phyloP scores from a whole-genome alignment of 2,113 vertebrate species.

The Lycaon pictus region DNA sequence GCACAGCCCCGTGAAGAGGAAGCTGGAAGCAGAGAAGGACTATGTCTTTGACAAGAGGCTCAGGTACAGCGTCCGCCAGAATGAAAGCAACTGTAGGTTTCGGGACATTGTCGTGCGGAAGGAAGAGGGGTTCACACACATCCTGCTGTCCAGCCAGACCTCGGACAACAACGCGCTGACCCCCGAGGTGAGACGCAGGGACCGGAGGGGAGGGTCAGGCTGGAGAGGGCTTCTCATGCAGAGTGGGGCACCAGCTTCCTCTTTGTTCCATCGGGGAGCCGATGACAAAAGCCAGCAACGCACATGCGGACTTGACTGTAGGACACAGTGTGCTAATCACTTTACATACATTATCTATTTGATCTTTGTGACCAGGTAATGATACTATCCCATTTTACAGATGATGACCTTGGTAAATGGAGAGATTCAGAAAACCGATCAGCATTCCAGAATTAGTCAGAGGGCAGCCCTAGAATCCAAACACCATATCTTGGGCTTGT shows the following conservation, averaged over 20 bases:
- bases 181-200: slow-evolving; percentile 92
- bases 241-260: neutral
- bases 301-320: fast-evolving
- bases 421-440: neutral
- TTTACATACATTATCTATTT: fast-evolving
- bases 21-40: slow-evolving; percentile 94
- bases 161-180: slow-evolving; percentile 98
- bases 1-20: slow-evolving; percentile 95
- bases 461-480: neutral
- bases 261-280: neutral
- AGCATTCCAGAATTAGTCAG: neutral
- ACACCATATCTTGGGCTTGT: neutral
- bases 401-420: fast-evolving
- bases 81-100: slow-evolving; percentile 96
- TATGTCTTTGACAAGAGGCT: slow-evolving; percentile 98
- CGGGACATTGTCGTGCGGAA: slow-evolving; percentile 99
- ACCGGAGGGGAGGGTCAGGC: neutral
- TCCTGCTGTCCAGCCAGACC: slow-evolving; percentile 97
- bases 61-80: slow-evolving; percentile 97
- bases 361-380: neutral
- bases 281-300: too few species aligned
- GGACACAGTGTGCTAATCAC: neutral
- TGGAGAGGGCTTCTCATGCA: neutral
- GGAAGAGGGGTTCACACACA: slow-evolving; percentile 98
- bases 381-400: neutral